Percentiles rank a stretch among this genome's conserved stretches.
These are phyloP conservation scores for Cephus spinipes DNA, from an alignment of 2,888 invertebrate species.

Conservation along the genomic window DNA sequence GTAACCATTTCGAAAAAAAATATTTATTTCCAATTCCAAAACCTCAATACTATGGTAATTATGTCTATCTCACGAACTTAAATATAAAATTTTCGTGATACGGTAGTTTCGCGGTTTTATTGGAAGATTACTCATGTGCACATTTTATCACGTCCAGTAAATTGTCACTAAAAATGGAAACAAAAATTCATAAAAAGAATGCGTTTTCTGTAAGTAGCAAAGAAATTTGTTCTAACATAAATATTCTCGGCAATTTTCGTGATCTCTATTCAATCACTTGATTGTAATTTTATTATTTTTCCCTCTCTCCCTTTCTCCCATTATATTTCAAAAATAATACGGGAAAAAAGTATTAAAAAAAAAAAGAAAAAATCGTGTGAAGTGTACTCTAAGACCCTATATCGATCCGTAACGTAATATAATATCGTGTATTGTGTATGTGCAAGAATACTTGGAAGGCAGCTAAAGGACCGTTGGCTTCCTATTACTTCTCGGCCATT, in stretches of 20 bases:
- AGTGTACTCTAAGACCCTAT: neutral
- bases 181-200: neutral
- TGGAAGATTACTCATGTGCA: constrained; percentile 1
- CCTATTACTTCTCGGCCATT: constrained; percentile 8
- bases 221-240: neutral
- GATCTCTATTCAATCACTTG: neutral
- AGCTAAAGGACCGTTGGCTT: constrained; percentile 8
- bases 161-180: neutral
- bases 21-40: neutral
- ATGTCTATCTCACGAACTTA: neutral
- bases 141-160: neutral
- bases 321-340: neutral
- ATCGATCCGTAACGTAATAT: constrained; percentile 10
- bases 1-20: neutral
- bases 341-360: neutral
- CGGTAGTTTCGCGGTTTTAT: neutral
- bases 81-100: neutral
- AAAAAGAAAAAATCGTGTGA: neutral
- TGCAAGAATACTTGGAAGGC: constrained; percentile 16
- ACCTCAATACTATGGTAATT: neutral
- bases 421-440: constrained; percentile 4
- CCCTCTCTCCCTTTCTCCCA: neutral
- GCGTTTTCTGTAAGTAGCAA: neutral
- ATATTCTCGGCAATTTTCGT: neutral
- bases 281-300: neutral